Conservation (phyloP, 2,113 vertebrate species). For the Sorex fumeus region DNA sequence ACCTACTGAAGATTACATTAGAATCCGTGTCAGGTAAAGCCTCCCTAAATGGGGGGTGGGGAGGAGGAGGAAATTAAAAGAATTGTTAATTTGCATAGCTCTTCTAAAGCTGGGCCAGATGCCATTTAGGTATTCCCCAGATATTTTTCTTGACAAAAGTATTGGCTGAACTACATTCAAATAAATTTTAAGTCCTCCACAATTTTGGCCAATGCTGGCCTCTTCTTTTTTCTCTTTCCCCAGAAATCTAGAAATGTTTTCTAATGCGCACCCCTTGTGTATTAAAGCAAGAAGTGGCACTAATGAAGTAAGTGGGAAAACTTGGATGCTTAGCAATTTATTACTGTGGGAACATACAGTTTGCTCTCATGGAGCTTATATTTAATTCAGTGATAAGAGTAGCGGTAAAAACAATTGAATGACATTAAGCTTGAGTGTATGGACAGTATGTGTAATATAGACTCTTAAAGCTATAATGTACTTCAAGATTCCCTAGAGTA, state of each 20-base stretch:
- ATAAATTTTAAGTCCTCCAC: background rate
- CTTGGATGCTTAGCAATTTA: conserved; percentile 22
- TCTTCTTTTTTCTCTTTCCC: background rate
- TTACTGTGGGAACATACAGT: background rate
- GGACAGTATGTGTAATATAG: background rate
- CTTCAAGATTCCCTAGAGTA: background rate
- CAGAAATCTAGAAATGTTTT: conserved; percentile 33
- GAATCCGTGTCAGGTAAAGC: conserved; percentile 48
- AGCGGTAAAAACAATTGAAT: conserved; percentile 1
- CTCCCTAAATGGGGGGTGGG: background rate
- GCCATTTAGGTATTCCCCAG: background rate
- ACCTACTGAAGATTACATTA: background rate
- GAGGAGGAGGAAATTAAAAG: background rate
- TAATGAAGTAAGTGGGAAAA: background rate
- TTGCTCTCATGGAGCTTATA: conserved; percentile 11
- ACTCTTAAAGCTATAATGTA: background rate
- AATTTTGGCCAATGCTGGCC: background rate
- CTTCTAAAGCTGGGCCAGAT: conserved; percentile 5
- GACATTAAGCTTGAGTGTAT: background rate
- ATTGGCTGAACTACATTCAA: background rate
- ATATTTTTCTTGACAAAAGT: conserved; percentile 34
- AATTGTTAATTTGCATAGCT: background rate
- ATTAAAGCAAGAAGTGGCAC: conserved; percentile 16
- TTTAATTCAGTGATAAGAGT: background rate
- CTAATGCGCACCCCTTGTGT: conserved; percentile 21